These are phyloP conservation scores for Danaus chrysippus DNA, from an alignment of 2,888 invertebrate genomes.

Conservation along the genomic window DNA sequence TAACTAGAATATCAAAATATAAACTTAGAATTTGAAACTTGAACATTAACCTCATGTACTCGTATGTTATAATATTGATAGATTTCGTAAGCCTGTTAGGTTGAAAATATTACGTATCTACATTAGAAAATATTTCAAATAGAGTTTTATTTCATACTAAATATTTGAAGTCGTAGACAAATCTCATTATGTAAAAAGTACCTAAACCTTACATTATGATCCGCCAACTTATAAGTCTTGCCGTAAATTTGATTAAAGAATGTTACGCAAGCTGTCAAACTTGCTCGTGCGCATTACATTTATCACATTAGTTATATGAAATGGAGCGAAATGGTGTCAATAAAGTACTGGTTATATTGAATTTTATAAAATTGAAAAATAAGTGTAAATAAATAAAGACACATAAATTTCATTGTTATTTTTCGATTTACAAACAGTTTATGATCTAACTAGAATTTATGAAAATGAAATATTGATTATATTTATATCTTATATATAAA, in stretches of 20 bases:
- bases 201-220: neutral
- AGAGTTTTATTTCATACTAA: neutral
- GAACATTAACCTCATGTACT: neutral
- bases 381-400: neutral
- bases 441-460: too few relatives aligned
- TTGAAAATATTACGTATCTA: too few relatives aligned
- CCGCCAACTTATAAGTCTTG: constrained; percentile 9
- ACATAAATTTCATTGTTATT: neutral
- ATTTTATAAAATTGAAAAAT: neutral
- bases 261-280: constrained; percentile 30
- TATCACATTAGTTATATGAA: constrained; percentile 55
- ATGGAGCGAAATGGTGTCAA: constrained; percentile 42
- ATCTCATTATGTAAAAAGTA: constrained; percentile 11
- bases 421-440: too few relatives aligned
- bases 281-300: constrained; percentile 48
- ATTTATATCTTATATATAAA: too few relatives aligned
- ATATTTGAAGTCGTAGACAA: neutral
- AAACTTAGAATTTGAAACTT: neutral
- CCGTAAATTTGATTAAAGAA: constrained; percentile 11
- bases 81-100: too few relatives aligned
- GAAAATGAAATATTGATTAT: too few relatives aligned
- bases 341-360: neutral
- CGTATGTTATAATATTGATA: neutral
- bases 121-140: too few relatives aligned
- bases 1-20: neutral